These are phyloP conservation scores for Latrodectus hesperus DNA, from an alignment of 2,888 invertebrate species.

Conservation along the genomic window DNA sequence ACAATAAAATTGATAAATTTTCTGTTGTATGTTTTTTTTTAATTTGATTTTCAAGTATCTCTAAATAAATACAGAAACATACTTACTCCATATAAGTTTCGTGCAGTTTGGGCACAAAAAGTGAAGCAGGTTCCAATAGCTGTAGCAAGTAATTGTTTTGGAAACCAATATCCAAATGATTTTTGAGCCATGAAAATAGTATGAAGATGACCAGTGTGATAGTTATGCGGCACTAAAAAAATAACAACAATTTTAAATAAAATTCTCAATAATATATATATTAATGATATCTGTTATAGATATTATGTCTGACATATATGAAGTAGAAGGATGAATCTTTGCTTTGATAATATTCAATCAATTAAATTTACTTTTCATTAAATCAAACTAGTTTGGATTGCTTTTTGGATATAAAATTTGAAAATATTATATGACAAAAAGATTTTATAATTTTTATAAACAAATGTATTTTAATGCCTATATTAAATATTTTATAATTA, in stretches of 20 bases:
- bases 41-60: neutral
- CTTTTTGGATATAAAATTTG: too few relatives aligned
- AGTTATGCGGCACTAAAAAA: neutral
- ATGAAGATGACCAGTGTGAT: conserved; percentile 79
- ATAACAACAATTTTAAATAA: neutral
- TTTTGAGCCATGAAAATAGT: conserved; percentile 84
- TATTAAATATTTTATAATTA: too few relatives aligned
- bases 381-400: too few relatives aligned
- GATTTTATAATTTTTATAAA: too few relatives aligned
- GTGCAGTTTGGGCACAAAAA: conserved; percentile 85
- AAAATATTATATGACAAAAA: too few relatives aligned
- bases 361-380: too few relatives aligned
- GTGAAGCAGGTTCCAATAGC: conserved; percentile 78
- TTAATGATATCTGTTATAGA: too few relatives aligned
- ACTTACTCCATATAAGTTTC: conserved; percentile 83
- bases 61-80: neutral
- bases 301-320: too few relatives aligned
- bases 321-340: too few relatives aligned
- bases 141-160: conserved; percentile 71
- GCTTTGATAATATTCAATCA: too few relatives aligned
- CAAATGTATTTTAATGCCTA: too few relatives aligned
- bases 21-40: neutral
- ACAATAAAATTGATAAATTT: neutral
- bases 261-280: too few relatives aligned
- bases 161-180: conserved; percentile 71